Percentiles rank a stretch among this genome's conserved stretches.
These are phyloP conservation scores for Gadopsis bispinosus DNA, from an alignment of 2,797 vertebrate genomes.

Conservation along the genomic window DNA sequence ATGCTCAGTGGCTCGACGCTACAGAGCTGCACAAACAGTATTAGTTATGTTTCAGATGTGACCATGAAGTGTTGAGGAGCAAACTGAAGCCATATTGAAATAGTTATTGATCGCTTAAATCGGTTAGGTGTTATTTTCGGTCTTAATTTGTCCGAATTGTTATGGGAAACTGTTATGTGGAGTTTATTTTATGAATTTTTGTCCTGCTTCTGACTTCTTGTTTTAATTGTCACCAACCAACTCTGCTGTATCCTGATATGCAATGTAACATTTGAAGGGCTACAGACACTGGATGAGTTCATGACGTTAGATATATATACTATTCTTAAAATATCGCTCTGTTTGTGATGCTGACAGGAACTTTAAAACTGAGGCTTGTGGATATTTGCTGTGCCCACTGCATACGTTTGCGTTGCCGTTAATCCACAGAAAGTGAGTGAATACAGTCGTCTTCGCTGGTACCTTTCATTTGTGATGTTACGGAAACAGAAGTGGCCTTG, in stretches of 20 bases:
- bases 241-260: conserved; percentile 48
- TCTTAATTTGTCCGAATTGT: conserved; percentile 24
- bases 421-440: conserved; percentile 28
- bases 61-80: not conserved
- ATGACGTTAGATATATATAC: conserved; percentile 4
- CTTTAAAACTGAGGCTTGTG: not conserved
- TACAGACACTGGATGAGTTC: conserved; percentile 38
- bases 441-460: not conserved
- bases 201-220: not conserved
- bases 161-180: conserved; percentile 6
- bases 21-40: conserved; percentile 17
- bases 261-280: conserved; percentile 58
- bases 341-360: conserved; percentile 9
- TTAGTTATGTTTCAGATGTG: not conserved
- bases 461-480: not conserved
- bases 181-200: not conserved
- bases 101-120: not conserved
- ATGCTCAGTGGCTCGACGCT: not conserved
- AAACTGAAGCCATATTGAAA: conserved; percentile 41
- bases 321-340: conserved; percentile 2
- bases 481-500: not conserved
- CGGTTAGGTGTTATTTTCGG: conserved; percentile 17
- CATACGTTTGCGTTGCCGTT: not conserved
- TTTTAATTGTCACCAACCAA: not conserved
- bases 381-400: not conserved